These are phyloP conservation scores for Delichon dasypus DNA, from an alignment of 2,797 vertebrate genomes.

Conservation along the genomic window DNA sequence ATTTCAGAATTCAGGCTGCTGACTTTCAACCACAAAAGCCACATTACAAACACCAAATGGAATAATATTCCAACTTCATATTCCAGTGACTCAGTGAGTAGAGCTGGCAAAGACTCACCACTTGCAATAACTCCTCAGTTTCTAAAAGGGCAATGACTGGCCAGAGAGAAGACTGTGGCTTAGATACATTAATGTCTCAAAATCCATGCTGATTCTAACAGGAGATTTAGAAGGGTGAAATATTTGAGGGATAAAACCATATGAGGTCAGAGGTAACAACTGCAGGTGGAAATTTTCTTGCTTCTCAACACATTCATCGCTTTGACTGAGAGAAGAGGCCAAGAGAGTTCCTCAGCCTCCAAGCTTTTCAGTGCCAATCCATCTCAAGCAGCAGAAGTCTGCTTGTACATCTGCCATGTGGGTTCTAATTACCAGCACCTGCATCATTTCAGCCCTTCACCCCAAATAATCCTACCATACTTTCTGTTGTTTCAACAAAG, in stretches of 20 bases:
- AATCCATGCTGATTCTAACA: neutral
- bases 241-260: neutral
- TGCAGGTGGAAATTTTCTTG: neutral
- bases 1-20: neutral
- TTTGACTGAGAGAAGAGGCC: conserved; percentile 5
- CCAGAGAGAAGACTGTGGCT: neutral
- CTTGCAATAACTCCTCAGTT: neutral
- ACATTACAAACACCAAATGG: conserved; percentile 22
- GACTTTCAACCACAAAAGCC: neutral
- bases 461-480: neutral
- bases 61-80: conserved; percentile 30
- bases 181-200: neutral
- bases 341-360: neutral
- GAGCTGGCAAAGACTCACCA: neutral
- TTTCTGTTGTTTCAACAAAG: neutral
- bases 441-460: neutral
- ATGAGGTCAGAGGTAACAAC: conserved; percentile 30
- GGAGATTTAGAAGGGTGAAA: neutral
- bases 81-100: neutral
- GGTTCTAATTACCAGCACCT: neutral
- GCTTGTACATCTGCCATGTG: neutral
- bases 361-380: neutral
- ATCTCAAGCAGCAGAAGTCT: neutral
- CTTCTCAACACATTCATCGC: neutral
- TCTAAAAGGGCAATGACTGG: neutral